Evolutionary conservation across 2,113 vertebrate species (phyloP).

Genomic region (Gnathonemus longibarbis): DNA sequence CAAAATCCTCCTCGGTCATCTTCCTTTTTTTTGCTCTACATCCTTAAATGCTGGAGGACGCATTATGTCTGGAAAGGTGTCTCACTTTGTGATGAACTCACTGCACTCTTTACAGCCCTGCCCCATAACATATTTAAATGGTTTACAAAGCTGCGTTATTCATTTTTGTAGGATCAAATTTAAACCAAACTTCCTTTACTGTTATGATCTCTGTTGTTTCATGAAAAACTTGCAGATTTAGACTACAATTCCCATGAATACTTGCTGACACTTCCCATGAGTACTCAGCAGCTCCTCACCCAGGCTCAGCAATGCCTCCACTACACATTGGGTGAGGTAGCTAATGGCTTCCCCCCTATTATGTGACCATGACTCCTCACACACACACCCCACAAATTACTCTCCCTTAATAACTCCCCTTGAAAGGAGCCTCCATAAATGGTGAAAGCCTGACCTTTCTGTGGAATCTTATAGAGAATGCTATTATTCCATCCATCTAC

Average conservation of each 20-base stretch:
- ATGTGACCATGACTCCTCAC: not conserved
- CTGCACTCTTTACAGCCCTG: not conserved
- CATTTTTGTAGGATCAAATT: not conserved
- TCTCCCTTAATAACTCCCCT: not conserved
- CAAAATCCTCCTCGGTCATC: not conserved
- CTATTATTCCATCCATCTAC: not conserved
- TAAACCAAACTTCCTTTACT: not conserved
- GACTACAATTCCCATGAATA: not conserved
- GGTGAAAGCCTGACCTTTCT: not conserved
- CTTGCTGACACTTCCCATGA: not conserved
- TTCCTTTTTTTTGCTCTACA: not conserved
- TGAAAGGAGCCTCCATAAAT: not conserved
- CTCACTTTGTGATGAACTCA: not conserved
- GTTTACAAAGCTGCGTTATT: not conserved
- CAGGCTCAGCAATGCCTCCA: not conserved
- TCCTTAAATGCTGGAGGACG: not conserved
- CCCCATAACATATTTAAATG: not conserved
- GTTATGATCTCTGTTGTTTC: not conserved
- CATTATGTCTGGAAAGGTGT: not conserved
- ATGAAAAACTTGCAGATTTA: not conserved
- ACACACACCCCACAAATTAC: not conserved
- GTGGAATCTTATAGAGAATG: not conserved
- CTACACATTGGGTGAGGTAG: not conserved
- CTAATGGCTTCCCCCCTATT: not conserved
- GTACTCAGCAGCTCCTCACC: not conserved